A percentile compares a stretch with the other conserved stretches of the same genome.
Conservation (phyloP, 2,797 vertebrate genomes). For the Astyanax mexicanus region DNA sequence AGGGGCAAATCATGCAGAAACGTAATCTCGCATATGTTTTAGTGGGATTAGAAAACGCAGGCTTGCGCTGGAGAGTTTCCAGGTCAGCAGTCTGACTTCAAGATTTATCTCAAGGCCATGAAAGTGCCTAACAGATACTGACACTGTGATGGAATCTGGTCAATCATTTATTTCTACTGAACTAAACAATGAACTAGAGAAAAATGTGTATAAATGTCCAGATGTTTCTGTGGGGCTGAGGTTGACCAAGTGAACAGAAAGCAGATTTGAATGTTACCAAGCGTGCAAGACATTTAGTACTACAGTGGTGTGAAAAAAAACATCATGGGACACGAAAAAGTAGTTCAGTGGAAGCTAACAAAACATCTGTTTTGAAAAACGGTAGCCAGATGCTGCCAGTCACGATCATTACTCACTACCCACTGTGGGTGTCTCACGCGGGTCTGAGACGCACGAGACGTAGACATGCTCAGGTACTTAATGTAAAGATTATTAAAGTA, state of each 20-base stretch:
- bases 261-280: neutral
- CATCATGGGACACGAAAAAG: too few species aligned
- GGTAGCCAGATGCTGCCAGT: too few species aligned
- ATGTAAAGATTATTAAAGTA: too few species aligned
- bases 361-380: too few species aligned
- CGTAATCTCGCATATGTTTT: neutral
- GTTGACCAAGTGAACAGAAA: neutral
- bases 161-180: neutral
- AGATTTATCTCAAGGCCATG: neutral
- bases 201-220: neutral
- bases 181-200: neutral
- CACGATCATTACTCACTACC: too few species aligned
- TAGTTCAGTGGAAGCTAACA: too few species aligned
- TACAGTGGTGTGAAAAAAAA: too few species aligned
- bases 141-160: neutral
- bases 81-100: conserved; percentile 6
- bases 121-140: neutral
- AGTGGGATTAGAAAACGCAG: neutral
- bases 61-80: neutral
- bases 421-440: too few species aligned
- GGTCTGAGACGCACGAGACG: too few species aligned
- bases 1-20: neutral
- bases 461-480: too few species aligned
- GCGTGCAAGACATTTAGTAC: neutral
- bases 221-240: neutral